Conservation (phyloP, 2,113 vertebrate genomes). For the Gallinago jamesoni region DNA sequence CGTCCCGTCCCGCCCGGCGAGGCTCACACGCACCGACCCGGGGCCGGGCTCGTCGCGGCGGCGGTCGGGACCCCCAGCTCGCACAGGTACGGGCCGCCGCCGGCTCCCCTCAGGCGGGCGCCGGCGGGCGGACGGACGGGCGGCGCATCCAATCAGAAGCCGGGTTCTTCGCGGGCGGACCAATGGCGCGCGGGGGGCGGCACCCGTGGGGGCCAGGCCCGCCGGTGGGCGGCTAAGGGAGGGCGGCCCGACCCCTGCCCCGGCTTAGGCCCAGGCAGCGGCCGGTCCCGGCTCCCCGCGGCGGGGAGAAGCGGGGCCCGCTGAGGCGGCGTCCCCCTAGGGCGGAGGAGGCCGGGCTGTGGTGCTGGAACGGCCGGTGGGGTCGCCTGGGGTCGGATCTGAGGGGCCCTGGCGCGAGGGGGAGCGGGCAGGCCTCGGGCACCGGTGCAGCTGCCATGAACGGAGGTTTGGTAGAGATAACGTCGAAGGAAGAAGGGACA, state of each 20-base stretch:
- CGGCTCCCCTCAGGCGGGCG: background rate
- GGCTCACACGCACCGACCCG: background rate
- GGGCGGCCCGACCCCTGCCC: background rate
- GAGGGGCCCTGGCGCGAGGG: accelerated
- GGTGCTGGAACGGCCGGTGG: accelerated
- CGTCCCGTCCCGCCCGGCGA: background rate
- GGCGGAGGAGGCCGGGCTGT: background rate
- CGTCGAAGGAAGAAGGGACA: accelerated
- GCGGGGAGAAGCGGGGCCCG: background rate
- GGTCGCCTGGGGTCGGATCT: accelerated
- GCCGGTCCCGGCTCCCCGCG: background rate
- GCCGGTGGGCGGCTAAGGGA: background rate
- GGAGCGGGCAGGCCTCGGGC: background rate
- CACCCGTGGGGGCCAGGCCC: background rate
- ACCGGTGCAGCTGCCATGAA: accelerated
- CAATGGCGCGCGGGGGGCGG: background rate
- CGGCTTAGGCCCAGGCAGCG: background rate
- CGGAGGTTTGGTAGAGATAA: background rate
- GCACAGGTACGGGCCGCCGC: background rate
- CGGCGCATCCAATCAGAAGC: background rate
- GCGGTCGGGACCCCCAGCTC: slow-evolving; percentile 23
- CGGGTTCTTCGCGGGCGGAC: background rate
- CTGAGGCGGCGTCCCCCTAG: background rate
- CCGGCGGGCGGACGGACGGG: slow-evolving; percentile 10
- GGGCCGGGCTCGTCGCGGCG: slow-evolving; percentile 56